Evolutionary conservation across 2,797 vertebrate species (phyloP).

Genomic region (Danionella dracula): DNA sequence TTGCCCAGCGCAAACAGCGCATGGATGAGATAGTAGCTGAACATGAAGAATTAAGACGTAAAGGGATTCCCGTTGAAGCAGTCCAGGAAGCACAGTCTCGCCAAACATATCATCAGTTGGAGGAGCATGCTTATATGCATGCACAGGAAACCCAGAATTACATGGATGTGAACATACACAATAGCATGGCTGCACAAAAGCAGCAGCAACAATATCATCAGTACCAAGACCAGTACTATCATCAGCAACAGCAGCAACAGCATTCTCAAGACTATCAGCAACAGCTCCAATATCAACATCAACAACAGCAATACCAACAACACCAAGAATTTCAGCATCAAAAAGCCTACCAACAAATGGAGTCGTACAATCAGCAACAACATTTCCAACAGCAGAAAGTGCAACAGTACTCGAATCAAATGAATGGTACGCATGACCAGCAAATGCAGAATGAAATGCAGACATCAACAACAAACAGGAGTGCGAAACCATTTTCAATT

Average conservation of each 20-base stretch:
- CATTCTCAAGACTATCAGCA: conserved; percentile 57
- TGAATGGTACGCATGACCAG: conserved; percentile 75
- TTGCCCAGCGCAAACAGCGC: conserved; percentile 84
- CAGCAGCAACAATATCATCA: conserved; percentile 57
- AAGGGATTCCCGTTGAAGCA: conserved; percentile 68
- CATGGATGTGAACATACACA: conserved; percentile 72
- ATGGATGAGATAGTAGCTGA: conserved; percentile 94
- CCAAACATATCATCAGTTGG: conserved; percentile 45
- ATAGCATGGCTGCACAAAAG: conserved; percentile 59
- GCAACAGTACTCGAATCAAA: conserved; percentile 65
- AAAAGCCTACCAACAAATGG: conserved; percentile 56
- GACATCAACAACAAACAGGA: conserved; percentile 73
- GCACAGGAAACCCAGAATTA: conserved; percentile 72
- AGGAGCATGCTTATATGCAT: conserved; percentile 62
- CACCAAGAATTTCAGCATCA: conserved; percentile 51
- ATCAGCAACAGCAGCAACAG: conserved; percentile 50
- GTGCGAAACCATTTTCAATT: conserved; percentile 81
- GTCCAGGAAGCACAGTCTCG: conserved; percentile 55
- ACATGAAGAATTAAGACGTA: conserved; percentile 80
- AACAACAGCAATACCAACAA: conserved; percentile 40
- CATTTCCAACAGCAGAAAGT: conserved; percentile 60
- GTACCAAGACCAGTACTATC: conserved; percentile 64
- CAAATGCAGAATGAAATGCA: conserved; percentile 66
- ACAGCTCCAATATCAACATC: conserved; percentile 51
- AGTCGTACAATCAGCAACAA: conserved; percentile 41